Base-by-base conservation (phyloP, 2,113 vertebrate genomes). In the Syngnathus typhle region DNA sequence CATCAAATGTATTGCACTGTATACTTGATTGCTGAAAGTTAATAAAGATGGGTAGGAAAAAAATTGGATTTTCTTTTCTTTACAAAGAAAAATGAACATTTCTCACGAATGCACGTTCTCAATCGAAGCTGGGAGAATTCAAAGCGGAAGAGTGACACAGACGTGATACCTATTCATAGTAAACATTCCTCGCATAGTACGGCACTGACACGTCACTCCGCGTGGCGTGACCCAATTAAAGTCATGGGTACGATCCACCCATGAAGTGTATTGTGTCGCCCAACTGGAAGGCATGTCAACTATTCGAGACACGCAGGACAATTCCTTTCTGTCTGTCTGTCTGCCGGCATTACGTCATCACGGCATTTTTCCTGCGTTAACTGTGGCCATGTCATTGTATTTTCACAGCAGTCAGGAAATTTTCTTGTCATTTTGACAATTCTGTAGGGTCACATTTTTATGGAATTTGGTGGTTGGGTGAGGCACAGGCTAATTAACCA, bases 121-220 rank as follows among this genome's bases (percentile, higher is more conserved):
- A 27, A 27, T 27, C 2, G 27, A 27, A 27, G 27, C 27, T 27
- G 27, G 59, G 38, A 39, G 21, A 67, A 64, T 60, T 44, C 5
- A 64, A 54, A 43, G 23, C 54, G 32, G 11, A 23, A 58, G 37
- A 8, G 5, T 67, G 65, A 74, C n/a, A 27, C 65, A 59, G 56
- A 75, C 54, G 72, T 38, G 52, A 51, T 60, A 56, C 0, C n/a
- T 43, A 64, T 60, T 62, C 71, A 69, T 77, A 15, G 60, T 5
- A 52, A 37, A 63, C 69, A 80, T 85, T 77, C 77, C 56, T 68
- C 7, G 69, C 78, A 78, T 78, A 80, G 65, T 74, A 68, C 16
- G 0, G 0, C 15, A 7, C n/a, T 78, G 76, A 79, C 82, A 44
- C 74, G 65, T 65, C 43, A 55, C 19, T 58, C 7, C 63, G 27